Percentiles rank a stretch among this genome's conserved stretches.
Evolutionary conservation across 2,888 invertebrate species (phyloP).

Genomic region (Diaphora mendica): DNA sequence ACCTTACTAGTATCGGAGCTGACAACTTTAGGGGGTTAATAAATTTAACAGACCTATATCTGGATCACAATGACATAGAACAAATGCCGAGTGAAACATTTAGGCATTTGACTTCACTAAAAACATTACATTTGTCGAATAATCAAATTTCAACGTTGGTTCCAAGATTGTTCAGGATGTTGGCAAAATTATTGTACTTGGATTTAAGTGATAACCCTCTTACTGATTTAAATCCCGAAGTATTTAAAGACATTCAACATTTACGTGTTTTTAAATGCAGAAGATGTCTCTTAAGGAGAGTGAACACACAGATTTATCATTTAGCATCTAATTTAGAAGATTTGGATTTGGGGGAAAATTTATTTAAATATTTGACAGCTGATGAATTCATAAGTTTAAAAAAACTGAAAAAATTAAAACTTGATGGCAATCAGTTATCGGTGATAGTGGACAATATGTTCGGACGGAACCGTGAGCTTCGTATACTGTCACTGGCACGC

Average conservation of each 20-base stretch:
- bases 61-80: constrained; percentile 91
- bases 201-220: constrained; percentile 92
- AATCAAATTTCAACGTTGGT: constrained; percentile 90
- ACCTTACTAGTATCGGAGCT: constrained; percentile 89
- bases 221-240: constrained; percentile 91
- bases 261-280: constrained; percentile 90
- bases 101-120: constrained; percentile 90
- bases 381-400: constrained; percentile 91
- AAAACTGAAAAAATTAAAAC: constrained; percentile 87
- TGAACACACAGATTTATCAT: constrained; percentile 93
- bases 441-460: constrained; percentile 91
- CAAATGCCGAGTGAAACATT: constrained; percentile 92
- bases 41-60: constrained; percentile 89
- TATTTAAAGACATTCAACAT: constrained; percentile 91
- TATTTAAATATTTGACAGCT: constrained; percentile 90
- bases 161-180: constrained; percentile 90
- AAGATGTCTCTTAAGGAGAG: constrained; percentile 89
- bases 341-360: constrained; percentile 92
- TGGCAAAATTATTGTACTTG: constrained; percentile 89
- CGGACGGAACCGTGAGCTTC: constrained; percentile 84
- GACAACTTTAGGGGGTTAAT: constrained; percentile 92
- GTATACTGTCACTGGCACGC: constrained; percentile 87
- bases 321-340: constrained; percentile 90
- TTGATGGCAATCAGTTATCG: constrained; percentile 92
- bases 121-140: constrained; percentile 88